Percentiles rank a stretch among this genome's conserved stretches.
Evolutionary conservation across 2,888 invertebrate species (phyloP).

Genomic region (Drosophila subquinaria): DNA sequence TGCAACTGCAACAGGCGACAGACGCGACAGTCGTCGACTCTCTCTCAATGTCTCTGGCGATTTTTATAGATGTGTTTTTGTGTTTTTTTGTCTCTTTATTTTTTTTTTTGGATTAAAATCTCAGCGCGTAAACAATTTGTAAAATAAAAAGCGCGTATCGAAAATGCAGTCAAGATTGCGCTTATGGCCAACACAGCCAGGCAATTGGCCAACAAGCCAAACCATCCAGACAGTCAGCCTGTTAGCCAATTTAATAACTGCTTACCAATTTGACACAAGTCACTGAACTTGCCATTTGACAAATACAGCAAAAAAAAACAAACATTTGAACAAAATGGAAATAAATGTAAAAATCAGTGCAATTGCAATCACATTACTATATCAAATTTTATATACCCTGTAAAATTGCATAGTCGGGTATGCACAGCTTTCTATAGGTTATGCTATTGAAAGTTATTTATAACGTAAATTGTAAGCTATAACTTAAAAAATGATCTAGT

Average conservation of each 20-base stretch:
- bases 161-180: slow-evolving; percentile 66
- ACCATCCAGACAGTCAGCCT: not conserved
- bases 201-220: slow-evolving; percentile 22
- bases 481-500: not conserved
- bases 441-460: not conserved
- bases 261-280: slow-evolving; percentile 74
- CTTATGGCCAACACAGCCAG: slow-evolving; percentile 61
- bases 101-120: slow-evolving; percentile 69
- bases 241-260: slow-evolving; percentile 73
- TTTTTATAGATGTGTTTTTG: slow-evolving; percentile 14
- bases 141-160: slow-evolving; percentile 81
- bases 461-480: no score
- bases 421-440: not conserved
- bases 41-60: slow-evolving; percentile 48
- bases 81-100: slow-evolving; percentile 18
- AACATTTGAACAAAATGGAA: slow-evolving; percentile 16
- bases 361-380: slow-evolving; percentile 20
- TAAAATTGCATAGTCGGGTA: not conserved
- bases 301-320: slow-evolving; percentile 21
- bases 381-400: slow-evolving; percentile 2
- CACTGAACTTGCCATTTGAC: slow-evolving; percentile 71
- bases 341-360: slow-evolving; percentile 37
- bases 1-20: slow-evolving; percentile 3
- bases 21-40: slow-evolving; percentile 41
- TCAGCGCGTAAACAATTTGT: slow-evolving; percentile 82